Base-by-base conservation (phyloP, 2,888 invertebrate species). In the Scrobipalpa costella region DNA sequence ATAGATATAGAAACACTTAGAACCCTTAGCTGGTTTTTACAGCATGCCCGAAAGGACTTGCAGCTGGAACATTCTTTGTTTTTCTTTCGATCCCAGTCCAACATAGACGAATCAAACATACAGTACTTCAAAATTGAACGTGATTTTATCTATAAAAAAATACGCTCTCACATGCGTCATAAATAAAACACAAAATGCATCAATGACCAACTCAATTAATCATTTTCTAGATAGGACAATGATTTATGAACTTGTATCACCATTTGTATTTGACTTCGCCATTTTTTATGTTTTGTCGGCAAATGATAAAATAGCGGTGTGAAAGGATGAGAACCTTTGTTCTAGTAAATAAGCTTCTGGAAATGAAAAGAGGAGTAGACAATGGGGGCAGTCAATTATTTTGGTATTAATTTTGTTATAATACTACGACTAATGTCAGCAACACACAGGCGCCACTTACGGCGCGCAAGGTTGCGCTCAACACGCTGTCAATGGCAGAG, bases 171-270 rank as follows among this genome's bases (percentile, higher is more conserved):
- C n/a, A n/a, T n/a, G n/a, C n/a, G n/a, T n/a, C n/a, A n/a, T n/a
- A n/a, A n/a, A n/a, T n/a, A n/a, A n/a, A n/a, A n/a, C n/a, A n/a
- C n/a, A n/a, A n/a, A n/a, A n/a, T n/a, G n/a, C n/a, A n/a, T n/a
- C n/a, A n/a, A n/a, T n/a, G 21, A 21, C 6, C 7, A 11, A 21
- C 13, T 21, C 50, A 21, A 52, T 52, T 52, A 52, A 52, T 52
- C 50, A 52, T 52, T 21, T 21, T 27, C 11, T 27, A 21, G 21
- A 52, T 19, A 21, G 21, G 50, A 52, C 50, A 13, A 52, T 52
- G 50, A 52, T 52, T 52, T 52, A 52, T 52, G 50, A 52, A 19
- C 50, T 52, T 21, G 21, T 52, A 52, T 52, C 21, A 52, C 21
- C 50, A 52, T 52, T 52, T 52, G 19, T 21, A 21, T 52, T 19